Conservation (phyloP, 2,797 vertebrate species). For the Lindbergichthys nudifrons region DNA sequence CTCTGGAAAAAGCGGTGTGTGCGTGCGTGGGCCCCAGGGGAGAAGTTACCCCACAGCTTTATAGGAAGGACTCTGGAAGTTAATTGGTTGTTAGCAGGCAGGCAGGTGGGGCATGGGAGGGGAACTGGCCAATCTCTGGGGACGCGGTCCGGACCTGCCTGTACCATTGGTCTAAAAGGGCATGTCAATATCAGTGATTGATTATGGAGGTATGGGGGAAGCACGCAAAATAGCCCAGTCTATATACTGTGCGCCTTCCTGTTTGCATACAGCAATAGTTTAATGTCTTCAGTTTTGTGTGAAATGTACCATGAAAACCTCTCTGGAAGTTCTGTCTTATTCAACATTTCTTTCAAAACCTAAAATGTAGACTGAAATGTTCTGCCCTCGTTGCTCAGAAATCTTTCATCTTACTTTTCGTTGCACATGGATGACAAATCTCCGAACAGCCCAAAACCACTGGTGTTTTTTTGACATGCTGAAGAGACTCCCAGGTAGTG, state of each 20-base stretch:
- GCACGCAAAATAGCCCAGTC: conserved; percentile 9
- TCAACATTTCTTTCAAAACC: conserved; percentile 32
- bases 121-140: conserved; percentile 53
- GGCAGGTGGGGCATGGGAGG: conserved; percentile 37
- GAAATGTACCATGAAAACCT: conserved; percentile 22
- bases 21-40: neutral
- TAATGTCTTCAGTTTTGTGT: conserved; percentile 8
- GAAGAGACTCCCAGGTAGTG: conserved; percentile 22
- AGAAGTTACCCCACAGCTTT: conserved; percentile 14
- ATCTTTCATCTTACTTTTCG: conserved; percentile 1
- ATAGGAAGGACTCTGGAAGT: conserved; percentile 53
- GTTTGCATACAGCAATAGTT: conserved; percentile 20
- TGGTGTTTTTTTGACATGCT: conserved; percentile 16
- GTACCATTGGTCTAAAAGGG: conserved; percentile 62
- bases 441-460: conserved; percentile 24
- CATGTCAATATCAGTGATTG: conserved; percentile 62
- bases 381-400: conserved; percentile 26
- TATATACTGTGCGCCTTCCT: neutral
- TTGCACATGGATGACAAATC: conserved; percentile 33
- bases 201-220: conserved; percentile 46
- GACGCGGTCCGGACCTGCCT: conserved; percentile 33
- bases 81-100: conserved; percentile 69
- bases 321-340: conserved; percentile 26
- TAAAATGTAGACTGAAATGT: conserved; percentile 33
- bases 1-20: too few relatives aligned